These are phyloP conservation scores for Aphelenchoides fujianensis DNA, from an alignment of 1,140 invertebrate species.

Conservation along the genomic window DNA sequence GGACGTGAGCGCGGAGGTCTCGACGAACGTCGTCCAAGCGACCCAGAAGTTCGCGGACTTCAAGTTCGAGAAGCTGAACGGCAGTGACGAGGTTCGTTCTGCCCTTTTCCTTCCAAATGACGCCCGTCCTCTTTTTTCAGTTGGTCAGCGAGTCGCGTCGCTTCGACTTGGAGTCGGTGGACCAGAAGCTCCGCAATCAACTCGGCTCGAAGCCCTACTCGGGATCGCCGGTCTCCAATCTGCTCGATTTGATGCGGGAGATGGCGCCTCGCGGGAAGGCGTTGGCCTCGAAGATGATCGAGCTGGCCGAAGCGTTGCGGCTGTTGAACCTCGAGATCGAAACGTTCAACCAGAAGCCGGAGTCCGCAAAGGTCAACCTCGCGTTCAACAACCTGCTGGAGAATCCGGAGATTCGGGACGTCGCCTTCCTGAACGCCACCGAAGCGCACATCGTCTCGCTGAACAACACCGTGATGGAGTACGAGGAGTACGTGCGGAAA, in stretches of 20 bases:
- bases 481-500: neutral
- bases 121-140: no score
- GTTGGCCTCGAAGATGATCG: neutral
- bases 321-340: neutral
- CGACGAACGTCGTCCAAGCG: neutral
- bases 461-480: neutral
- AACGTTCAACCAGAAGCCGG: neutral
- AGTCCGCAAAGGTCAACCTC: neutral
- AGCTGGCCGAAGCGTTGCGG: neutral
- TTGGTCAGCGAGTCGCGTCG: conserved; percentile 1
- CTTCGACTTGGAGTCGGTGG: neutral
- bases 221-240: neutral
- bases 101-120: neutral
- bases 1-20: neutral
- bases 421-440: neutral
- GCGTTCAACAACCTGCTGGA: conserved; percentile 6
- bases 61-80: neutral
- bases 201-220: neutral
- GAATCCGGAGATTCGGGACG: conserved; percentile 1
- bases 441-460: neutral
- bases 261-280: neutral
- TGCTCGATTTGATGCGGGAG: neutral
- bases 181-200: neutral
- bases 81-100: neutral
- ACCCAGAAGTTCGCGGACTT: neutral